These are phyloP conservation scores for Sebastes trivittatus DNA, from an alignment of 2,797 vertebrate genomes.

Conservation along the genomic window DNA sequence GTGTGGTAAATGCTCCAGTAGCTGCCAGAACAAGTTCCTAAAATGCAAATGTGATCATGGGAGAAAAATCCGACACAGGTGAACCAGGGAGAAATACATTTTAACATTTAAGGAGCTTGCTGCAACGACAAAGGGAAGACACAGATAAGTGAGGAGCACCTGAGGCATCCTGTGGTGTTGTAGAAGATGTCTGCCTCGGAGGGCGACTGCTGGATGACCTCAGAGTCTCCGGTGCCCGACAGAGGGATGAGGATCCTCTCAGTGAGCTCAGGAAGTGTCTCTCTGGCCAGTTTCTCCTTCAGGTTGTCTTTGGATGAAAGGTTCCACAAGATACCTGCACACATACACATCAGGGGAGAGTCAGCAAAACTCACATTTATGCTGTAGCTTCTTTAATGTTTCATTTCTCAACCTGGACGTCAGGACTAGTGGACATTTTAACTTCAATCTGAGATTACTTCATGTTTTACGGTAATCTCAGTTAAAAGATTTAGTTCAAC, in stretches of 20 bases:
- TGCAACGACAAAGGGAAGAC: background rate
- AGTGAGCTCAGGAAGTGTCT: constrained; percentile 85
- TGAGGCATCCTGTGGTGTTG: constrained; percentile 94
- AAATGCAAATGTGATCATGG: constrained; percentile 11
- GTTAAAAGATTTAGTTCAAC: background rate
- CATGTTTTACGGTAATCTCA: background rate
- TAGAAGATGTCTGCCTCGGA: constrained; percentile 92
- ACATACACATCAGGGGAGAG: background rate
- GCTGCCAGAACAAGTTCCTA: constrained; percentile 15
- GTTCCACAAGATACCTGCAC: constrained; percentile 96
- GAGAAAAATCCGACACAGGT: background rate
- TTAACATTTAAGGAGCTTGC: background rate
- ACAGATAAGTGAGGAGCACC: constrained; percentile 76
- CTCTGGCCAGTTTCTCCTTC: constrained; percentile 89
- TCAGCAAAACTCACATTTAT: background rate
- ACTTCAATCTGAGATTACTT: background rate
- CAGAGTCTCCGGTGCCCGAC: constrained; percentile 43
- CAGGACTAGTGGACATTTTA: background rate
- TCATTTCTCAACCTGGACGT: background rate
- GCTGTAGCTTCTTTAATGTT: background rate
- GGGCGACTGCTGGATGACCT: constrained; percentile 77
- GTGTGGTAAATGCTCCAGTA: constrained; percentile 6
- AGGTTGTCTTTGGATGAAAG: constrained; percentile 94
- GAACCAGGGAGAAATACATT: background rate
- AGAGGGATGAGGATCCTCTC: constrained; percentile 87